phyloP scores from a whole-genome alignment of 2,888 invertebrate genomes.

The Andrena fulva region DNA sequence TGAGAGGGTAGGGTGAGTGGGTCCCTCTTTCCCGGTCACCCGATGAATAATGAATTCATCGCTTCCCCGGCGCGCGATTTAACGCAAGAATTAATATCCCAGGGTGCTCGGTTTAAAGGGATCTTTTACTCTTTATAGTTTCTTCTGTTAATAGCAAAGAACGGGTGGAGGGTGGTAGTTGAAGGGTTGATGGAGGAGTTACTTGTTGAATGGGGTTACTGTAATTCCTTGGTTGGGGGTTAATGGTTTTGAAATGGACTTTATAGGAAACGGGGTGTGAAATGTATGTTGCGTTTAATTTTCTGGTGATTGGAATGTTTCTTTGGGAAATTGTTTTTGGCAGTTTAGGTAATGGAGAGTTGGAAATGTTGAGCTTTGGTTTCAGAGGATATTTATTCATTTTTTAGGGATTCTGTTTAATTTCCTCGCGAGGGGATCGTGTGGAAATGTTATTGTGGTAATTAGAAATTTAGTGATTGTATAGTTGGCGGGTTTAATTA shows the following conservation, averaged over 20 bases:
- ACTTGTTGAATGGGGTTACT: conserved; percentile 8
- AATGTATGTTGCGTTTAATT: background rate
- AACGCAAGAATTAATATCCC: background rate
- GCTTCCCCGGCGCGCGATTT: background rate
- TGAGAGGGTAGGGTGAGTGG: background rate
- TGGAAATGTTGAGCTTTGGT: background rate
- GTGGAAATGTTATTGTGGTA: background rate
- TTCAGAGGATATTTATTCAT: background rate
- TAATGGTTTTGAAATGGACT: background rate
- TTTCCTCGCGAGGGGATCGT: too few species aligned
- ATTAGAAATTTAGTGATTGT: background rate
- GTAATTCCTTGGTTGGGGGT: background rate
- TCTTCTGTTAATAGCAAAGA: background rate
- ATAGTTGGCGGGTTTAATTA: background rate
- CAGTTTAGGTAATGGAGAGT: background rate
- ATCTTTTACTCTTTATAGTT: background rate
- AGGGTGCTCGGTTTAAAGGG: background rate
- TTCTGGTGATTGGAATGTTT: background rate
- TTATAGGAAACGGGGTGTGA: background rate
- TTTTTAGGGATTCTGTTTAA: too few species aligned
- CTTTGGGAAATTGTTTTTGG: background rate
- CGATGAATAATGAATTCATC: conserved; percentile 29
- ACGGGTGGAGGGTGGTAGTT: background rate
- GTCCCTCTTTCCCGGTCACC: background rate
- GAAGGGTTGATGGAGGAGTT: background rate